A percentile compares a stretch with the other conserved stretches of the same genome.
Conservation (phyloP, 2,113 vertebrate species). For the Scomber scombrus region DNA sequence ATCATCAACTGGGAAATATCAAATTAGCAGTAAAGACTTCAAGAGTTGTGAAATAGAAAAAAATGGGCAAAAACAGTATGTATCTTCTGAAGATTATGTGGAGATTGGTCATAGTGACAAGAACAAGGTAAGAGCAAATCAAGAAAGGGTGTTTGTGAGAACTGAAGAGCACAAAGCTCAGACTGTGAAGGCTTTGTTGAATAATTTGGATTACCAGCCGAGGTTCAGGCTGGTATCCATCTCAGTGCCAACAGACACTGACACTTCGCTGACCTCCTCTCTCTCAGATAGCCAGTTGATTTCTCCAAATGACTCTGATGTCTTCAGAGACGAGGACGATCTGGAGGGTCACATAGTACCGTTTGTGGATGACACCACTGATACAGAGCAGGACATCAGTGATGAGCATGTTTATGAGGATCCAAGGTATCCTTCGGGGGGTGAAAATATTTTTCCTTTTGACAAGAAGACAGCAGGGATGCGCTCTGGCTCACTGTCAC, state of each 20-base stretch:
- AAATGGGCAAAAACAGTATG: slow-evolving; percentile 56
- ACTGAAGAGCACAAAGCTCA: slow-evolving; percentile 30
- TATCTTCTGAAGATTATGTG: slow-evolving; percentile 60
- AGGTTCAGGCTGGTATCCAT: slow-evolving; percentile 74
- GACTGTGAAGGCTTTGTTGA: slow-evolving; percentile 22
- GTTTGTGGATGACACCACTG: slow-evolving; percentile 73
- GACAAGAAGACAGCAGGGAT: slow-evolving; percentile 81
- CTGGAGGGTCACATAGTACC: slow-evolving; percentile 75
- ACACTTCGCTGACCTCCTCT: slow-evolving; percentile 67
- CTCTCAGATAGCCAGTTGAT: slow-evolving; percentile 68
- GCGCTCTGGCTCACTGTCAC: slow-evolving; percentile 86
- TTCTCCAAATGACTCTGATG: slow-evolving; percentile 58
- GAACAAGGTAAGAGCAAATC: slow-evolving; percentile 28
- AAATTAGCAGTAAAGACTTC: slow-evolving; percentile 15
- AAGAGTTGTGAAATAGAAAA: slow-evolving; percentile 15
- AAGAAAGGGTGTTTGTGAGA: slow-evolving; percentile 34
- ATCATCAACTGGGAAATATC: slow-evolving; percentile 21
- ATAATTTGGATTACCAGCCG: slow-evolving; percentile 56
- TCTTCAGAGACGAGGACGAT: slow-evolving; percentile 70
- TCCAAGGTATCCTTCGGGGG: slow-evolving; percentile 74
- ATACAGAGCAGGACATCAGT: slow-evolving; percentile 72
- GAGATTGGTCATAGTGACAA: slow-evolving; percentile 37
- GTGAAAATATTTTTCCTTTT: slow-evolving; percentile 75
- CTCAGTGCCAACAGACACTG: slow-evolving; percentile 70
- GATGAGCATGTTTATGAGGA: slow-evolving; percentile 80